Percentiles rank a stretch among this genome's conserved stretches.
Conservation (phyloP, 2,888 invertebrate genomes). For the Dynastes maya region DNA sequence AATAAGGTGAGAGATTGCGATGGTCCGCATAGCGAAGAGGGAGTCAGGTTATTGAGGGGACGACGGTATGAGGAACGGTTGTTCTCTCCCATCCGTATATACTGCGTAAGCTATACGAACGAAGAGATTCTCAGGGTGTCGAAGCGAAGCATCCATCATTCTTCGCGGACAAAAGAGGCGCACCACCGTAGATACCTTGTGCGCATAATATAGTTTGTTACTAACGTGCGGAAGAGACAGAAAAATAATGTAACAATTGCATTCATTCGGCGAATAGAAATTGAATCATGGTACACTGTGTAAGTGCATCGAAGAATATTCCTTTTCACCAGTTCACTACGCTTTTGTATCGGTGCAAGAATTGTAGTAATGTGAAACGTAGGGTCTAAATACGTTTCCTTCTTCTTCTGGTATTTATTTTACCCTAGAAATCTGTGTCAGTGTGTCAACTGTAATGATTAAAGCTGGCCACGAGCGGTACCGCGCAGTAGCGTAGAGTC, state of each 20-base stretch:
- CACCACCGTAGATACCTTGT: slow-evolving; percentile 22
- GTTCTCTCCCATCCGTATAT: background rate
- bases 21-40: background rate
- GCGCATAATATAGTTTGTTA: slow-evolving; percentile 34
- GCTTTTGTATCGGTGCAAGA: too few relatives aligned
- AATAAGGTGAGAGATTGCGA: slow-evolving; percentile 43
- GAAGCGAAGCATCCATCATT: slow-evolving; percentile 63
- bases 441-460: too few relatives aligned
- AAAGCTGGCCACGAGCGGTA: too few relatives aligned
- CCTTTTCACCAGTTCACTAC: too few relatives aligned
- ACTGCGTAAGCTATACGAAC: background rate
- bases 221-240: slow-evolving; percentile 10
- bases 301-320: background rate
- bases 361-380: too few relatives aligned
- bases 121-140: slow-evolving; percentile 62
- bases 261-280: background rate
- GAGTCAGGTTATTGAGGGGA: slow-evolving; percentile 28
- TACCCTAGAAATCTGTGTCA: too few relatives aligned
- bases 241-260: slow-evolving; percentile 9
- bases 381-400: too few relatives aligned
- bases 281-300: slow-evolving; percentile 11
- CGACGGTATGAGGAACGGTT: background rate
- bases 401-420: too few relatives aligned
- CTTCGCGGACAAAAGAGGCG: slow-evolving; percentile 59
- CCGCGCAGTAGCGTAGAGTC: too few relatives aligned